These are phyloP conservation scores for Neodontobutis hainanensis DNA, from an alignment of 2,113 vertebrate genomes.

Conservation along the genomic window DNA sequence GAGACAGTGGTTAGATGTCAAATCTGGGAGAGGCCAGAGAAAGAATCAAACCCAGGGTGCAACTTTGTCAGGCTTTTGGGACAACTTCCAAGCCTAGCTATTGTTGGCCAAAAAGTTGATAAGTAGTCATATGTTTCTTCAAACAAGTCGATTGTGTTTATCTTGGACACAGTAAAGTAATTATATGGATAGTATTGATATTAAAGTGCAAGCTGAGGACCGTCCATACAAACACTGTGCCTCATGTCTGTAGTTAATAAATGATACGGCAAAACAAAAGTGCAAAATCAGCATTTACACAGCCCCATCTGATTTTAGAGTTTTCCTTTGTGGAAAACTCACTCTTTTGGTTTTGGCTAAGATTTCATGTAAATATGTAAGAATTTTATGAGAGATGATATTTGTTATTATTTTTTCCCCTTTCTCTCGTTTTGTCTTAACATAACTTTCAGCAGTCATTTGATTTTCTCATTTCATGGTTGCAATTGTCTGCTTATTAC, in stretches of 20 bases:
- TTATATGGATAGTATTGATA: too few species aligned
- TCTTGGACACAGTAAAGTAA: too few species aligned
- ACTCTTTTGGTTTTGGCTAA: neutral
- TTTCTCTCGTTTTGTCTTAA: neutral
- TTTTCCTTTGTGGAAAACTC: neutral
- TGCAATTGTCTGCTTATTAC: neutral
- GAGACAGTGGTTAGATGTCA: too few species aligned
- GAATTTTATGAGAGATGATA: neutral
- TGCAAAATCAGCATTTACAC: neutral
- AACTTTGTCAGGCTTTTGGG: too few species aligned
- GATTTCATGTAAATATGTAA: neutral
- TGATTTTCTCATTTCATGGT: constrained; percentile 1
- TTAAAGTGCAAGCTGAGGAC: too few species aligned
- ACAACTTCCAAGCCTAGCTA: too few species aligned
- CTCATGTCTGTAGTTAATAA: neutral
- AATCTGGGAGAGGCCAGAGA: too few species aligned
- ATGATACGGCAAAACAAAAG: neutral
- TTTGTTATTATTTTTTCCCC: neutral
- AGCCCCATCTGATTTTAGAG: neutral
- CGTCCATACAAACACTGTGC: too few species aligned
- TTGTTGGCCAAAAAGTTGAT: too few species aligned
- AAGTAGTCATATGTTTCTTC: too few species aligned
- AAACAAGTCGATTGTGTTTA: too few species aligned
- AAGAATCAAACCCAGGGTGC: too few species aligned
- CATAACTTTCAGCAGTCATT: neutral